phyloP scores from a whole-genome alignment of 92 coral and sea anemone species.

The Siderastrea radians region DNA sequence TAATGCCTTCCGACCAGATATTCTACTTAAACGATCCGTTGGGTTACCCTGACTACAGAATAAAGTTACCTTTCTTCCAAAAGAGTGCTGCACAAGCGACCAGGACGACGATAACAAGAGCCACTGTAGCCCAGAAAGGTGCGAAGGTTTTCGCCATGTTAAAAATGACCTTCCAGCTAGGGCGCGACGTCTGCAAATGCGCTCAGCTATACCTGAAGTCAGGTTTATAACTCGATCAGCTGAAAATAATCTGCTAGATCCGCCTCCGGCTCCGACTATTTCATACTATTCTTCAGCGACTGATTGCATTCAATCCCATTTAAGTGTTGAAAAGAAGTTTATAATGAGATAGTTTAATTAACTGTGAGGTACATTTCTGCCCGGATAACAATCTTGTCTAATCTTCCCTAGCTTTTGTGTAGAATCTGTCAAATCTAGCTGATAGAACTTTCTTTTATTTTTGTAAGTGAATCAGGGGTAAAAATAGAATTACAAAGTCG shows the following conservation, averaged over 20 bases:
- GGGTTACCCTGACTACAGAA: too few species aligned
- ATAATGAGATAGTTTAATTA: neutral
- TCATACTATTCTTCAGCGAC: neutral
- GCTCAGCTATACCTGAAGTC: neutral
- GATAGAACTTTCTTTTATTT: slow-evolving; percentile 15
- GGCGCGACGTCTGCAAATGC: neutral
- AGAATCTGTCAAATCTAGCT: neutral
- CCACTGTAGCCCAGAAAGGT: neutral
- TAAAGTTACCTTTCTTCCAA: slow-evolving; percentile 9
- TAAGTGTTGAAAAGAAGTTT: slow-evolving; percentile 12
- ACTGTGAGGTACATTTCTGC: neutral
- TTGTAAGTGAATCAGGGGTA: neutral
- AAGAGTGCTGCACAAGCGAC: neutral
- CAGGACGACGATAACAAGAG: neutral
- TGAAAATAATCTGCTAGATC: slow-evolving; percentile 1
- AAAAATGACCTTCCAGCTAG: neutral
- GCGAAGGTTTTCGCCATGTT: slow-evolving; percentile 11
- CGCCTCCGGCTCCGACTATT: neutral
- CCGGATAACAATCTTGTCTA: slow-evolving; percentile 10
- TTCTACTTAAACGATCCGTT: too few species aligned
- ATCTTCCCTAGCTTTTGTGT: neutral
- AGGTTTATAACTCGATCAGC: too few species aligned
- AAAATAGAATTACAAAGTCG: neutral
- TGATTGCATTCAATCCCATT: neutral
- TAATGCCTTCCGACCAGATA: too few species aligned